Evolutionary conservation across 2,113 vertebrate species (phyloP), one percentile per base, ranked within the genome.

Genomic region (Callithrix jacchus): DNA sequence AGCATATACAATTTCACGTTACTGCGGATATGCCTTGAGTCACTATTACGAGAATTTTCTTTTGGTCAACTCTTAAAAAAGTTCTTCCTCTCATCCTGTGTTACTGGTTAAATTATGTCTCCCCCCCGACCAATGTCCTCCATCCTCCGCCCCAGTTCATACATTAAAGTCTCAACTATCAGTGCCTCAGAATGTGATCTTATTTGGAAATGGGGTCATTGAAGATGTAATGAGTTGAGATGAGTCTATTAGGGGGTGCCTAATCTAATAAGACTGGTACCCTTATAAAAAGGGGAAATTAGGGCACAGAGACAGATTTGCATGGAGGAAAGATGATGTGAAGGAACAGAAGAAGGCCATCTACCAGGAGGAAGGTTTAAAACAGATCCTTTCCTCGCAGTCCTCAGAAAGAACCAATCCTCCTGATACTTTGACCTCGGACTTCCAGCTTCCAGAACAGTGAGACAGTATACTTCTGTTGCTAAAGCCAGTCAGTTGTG

Each of bases 151-250:
- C 16, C 66, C 23, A 47, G 2, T 83, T 85, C 52, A 21, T 45
- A 87, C 32, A 18, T 21, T 86, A 52, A 93, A 94, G 21, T 93
- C 27, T 35, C 58, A 66, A 27, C 10, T 52, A 21, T 16, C 56
- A 70, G 40, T 27, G 77, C 66, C 47, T 82, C 58, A 49, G 14
- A 82, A 68, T 80, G 27, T 47, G 52, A 81, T 23, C 42, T 87
- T 88, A 32, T 58, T 95, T 73, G 58, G 61, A 89, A 89, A 84
- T 6, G 66, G 20, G n/a, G 35, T 74, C 66, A 54, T 87, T 89
- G 20, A 7, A 58, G 61, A 64, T 85, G 30, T 37, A 27, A 82
- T 82, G 82, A 68, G 56, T 47, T 89, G 56, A 81, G 68, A 71
- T 81, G 74, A 76, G 18, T 13, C 76, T 27, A 47, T 12, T 30